Conservation (phyloP, 2,113 vertebrate species). For the Caranx melampygus region DNA sequence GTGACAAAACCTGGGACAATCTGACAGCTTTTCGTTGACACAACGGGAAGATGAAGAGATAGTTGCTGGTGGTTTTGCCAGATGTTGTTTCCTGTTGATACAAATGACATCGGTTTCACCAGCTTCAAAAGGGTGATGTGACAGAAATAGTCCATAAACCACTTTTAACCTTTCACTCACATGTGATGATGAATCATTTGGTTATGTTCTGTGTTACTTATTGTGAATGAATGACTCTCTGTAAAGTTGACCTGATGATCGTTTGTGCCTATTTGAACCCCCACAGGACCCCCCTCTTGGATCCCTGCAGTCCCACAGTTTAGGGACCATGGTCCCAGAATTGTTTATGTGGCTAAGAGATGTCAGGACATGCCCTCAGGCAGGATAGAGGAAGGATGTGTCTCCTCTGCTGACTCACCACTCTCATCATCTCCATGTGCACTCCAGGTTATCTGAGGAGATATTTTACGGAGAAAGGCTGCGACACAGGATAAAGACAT, state of each 20-base stretch:
- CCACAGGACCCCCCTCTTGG: not conserved
- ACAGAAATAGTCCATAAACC: not conserved
- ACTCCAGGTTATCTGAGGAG: conserved; percentile 33
- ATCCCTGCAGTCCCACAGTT: not conserved
- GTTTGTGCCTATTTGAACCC: conserved; percentile 2
- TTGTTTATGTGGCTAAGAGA: conserved; percentile 7
- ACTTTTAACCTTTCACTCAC: not conserved
- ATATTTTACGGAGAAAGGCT: conserved; percentile 27
- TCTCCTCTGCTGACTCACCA: conserved; percentile 61
- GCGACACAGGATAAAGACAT: not conserved
- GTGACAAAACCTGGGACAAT: not conserved
- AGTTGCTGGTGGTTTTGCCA: no score
- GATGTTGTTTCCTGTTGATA: no score
- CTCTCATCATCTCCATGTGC: conserved; percentile 29
- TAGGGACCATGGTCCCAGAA: not conserved
- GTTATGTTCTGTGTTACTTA: not conserved
- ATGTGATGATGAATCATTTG: not conserved
- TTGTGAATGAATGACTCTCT: not conserved
- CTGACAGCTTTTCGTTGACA: not conserved
- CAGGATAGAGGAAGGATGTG: conserved; percentile 71
- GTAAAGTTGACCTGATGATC: not conserved
- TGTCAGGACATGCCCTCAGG: conserved; percentile 58
- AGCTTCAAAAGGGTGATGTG: no score
- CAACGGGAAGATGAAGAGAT: not conserved
- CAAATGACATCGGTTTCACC: no score